phyloP scores from a whole-genome alignment of 2,888 invertebrate species.

The Drosophila eohydei region DNA sequence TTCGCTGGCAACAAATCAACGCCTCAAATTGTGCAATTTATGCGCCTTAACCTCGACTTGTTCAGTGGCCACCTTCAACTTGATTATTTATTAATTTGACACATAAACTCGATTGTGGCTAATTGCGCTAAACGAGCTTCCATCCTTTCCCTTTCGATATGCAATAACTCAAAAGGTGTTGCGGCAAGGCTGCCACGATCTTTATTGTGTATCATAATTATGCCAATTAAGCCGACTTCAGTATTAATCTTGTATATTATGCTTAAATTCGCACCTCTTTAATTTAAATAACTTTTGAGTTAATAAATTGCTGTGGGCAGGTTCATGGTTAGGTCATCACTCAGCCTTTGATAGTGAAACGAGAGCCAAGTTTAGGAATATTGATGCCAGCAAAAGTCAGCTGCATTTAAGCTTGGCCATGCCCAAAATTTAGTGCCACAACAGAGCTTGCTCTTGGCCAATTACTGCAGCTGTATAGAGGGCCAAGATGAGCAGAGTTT shows the following conservation, averaged over 20 bases:
- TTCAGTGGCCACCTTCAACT: constrained; percentile 66
- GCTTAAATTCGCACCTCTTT: constrained; percentile 23
- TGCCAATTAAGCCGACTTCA: constrained; percentile 45
- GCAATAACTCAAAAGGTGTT: constrained; percentile 56
- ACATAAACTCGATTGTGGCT: constrained; percentile 84
- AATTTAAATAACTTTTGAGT: neutral
- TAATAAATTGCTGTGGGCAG: neutral
- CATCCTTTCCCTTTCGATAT: constrained; percentile 43
- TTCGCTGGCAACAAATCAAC: constrained; percentile 72
- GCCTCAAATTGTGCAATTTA: constrained; percentile 76
- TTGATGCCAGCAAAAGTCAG: no score
- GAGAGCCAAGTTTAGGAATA: neutral
- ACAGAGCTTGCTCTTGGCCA: no score
- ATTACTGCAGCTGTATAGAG: no score
- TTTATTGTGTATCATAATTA: constrained; percentile 48
- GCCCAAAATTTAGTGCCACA: no score
- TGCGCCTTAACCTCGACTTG: constrained; percentile 67
- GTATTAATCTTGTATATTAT: constrained; percentile 21
- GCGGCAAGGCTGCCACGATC: constrained; percentile 47
- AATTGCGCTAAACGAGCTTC: constrained; percentile 84
- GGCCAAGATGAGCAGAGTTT: no score
- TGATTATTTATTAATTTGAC: constrained; percentile 84
- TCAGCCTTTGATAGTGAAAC: neutral
- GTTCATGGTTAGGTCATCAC: neutral
- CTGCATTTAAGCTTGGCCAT: no score